phyloP scores from a whole-genome alignment of 2,888 invertebrate genomes.

The Drosophila austrosaltans region DNA sequence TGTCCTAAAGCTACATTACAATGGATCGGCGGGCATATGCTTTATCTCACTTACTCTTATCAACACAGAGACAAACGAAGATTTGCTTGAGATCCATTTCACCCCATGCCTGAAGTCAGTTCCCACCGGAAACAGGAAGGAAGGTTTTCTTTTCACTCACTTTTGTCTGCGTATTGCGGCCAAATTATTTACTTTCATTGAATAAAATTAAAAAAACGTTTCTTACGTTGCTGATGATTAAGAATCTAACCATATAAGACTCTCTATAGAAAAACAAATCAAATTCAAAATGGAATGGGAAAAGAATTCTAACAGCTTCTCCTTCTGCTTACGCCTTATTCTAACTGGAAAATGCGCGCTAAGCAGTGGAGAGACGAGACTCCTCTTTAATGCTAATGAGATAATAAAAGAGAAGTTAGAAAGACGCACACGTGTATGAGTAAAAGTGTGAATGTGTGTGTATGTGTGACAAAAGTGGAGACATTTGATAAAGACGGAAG shows the following conservation, averaged over 20 bases:
- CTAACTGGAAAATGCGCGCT: constrained; percentile 64
- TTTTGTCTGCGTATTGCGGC: too few species aligned
- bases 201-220: too few species aligned
- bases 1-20: too few species aligned
- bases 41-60: too few species aligned
- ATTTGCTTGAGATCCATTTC: too few species aligned
- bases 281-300: constrained; percentile 28
- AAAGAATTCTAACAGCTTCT: constrained; percentile 37
- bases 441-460: not conserved
- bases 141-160: too few species aligned
- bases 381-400: constrained; percentile 64
- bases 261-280: not conserved
- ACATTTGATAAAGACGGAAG: constrained; percentile 66
- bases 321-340: constrained; percentile 25
- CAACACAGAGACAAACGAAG: too few species aligned
- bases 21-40: too few species aligned
- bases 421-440: constrained; percentile 21
- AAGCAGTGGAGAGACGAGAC: not conserved
- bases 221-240: too few species aligned
- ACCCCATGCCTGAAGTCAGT: too few species aligned
- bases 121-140: too few species aligned
- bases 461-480: constrained; percentile 23
- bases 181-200: too few species aligned
- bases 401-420: constrained; percentile 34
- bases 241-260: not conserved